These are phyloP conservation scores for Ctenoplectra terminalis DNA, from an alignment of 1,140 invertebrate species.

Conservation along the genomic window DNA sequence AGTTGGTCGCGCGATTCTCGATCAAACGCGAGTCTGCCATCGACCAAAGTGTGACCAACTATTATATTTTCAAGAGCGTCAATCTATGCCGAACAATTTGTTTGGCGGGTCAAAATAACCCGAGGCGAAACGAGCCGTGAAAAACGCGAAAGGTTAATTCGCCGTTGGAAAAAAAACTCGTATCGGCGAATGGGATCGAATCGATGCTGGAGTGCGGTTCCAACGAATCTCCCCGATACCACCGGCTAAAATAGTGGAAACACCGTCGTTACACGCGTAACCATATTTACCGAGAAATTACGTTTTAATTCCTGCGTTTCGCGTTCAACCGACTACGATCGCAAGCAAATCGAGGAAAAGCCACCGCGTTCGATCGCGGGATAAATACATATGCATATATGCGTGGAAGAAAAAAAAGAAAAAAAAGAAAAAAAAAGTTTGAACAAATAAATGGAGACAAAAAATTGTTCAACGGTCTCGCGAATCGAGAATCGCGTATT, in stretches of 20 bases:
- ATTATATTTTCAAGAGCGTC: background rate
- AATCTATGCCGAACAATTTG: background rate
- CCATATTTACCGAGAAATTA: constrained; percentile 15
- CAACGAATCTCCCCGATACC: background rate
- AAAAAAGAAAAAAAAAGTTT: too few relatives aligned
- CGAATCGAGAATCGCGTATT: too few relatives aligned
- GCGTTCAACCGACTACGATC: too few relatives aligned
- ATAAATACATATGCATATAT: too few relatives aligned
- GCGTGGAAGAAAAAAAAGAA: background rate
- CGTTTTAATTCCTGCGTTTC: constrained; percentile 12
- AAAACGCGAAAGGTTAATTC: background rate
- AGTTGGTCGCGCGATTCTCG: background rate
- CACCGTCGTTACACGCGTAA: constrained; percentile 1
- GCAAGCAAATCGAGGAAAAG: too few relatives aligned
- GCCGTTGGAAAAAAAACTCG: background rate
- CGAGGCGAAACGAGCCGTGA: background rate
- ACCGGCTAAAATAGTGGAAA: background rate
- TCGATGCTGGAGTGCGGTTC: too few relatives aligned
- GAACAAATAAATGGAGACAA: background rate
- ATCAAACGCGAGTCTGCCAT: too few relatives aligned
- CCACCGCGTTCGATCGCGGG: too few relatives aligned
- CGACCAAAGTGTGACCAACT: background rate
- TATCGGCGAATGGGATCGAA: background rate
- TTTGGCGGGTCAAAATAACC: background rate
- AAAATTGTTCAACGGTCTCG: background rate